Evolutionary conservation across 2,797 vertebrate species (phyloP).

Genomic region (Oreochromis grahami): DNA sequence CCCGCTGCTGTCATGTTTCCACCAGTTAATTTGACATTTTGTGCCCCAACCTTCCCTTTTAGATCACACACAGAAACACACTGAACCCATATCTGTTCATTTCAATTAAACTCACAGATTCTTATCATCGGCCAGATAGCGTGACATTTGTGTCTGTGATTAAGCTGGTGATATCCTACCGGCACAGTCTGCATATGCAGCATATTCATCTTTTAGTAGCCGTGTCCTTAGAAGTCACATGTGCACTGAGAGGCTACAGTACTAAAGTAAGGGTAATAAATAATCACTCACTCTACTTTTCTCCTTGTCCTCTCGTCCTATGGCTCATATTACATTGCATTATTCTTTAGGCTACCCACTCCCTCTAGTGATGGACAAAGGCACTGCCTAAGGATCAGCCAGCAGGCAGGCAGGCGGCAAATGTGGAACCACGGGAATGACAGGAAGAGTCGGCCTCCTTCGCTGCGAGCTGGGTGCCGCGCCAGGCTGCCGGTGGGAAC

Average conservation of each 20-base stretch:
- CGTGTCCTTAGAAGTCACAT: not conserved
- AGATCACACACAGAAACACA: not conserved
- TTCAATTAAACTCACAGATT: slow-evolving; percentile 4
- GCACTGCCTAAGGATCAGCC: slow-evolving; percentile 66
- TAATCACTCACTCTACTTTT: slow-evolving; percentile 22
- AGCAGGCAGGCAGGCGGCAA: slow-evolving; percentile 32
- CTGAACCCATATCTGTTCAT: not conserved
- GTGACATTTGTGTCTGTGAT: not conserved
- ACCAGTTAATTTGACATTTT: not conserved
- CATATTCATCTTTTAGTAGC: not conserved
- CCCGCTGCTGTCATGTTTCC: slow-evolving; percentile 22
- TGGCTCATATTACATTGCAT: slow-evolving; percentile 20
- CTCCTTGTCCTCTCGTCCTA: slow-evolving; percentile 11
- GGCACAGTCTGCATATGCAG: not conserved
- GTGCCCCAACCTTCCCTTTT: not conserved
- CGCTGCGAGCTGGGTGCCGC: not conserved
- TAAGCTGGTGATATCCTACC: not conserved
- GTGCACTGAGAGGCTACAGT: not conserved
- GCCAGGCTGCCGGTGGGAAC: slow-evolving; percentile 8
- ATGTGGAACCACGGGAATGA: slow-evolving; percentile 5
- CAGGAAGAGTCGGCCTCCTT: slow-evolving; percentile 22
- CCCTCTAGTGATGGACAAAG: slow-evolving; percentile 76
- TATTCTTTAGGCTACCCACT: slow-evolving; percentile 65
- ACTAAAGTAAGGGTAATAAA: slow-evolving; percentile 21
- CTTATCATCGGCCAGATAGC: not conserved